Percentiles rank a stretch among this genome's conserved stretches.
These are phyloP conservation scores for Drosophila tanythrix DNA, from an alignment of 2,888 invertebrate genomes.

Conservation along the genomic window DNA sequence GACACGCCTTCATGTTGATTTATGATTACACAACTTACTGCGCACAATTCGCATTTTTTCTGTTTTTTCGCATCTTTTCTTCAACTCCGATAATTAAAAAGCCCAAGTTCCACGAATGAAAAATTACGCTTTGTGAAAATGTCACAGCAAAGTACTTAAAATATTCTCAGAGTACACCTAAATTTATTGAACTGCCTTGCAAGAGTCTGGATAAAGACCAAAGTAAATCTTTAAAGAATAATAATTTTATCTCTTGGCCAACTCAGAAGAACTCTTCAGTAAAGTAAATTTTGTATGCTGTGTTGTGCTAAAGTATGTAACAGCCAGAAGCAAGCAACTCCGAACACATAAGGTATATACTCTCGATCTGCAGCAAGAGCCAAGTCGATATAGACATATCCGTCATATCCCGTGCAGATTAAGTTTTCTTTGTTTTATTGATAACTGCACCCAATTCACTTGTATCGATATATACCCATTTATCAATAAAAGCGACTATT, in stretches of 20 bases:
- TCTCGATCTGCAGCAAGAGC: too few relatives aligned
- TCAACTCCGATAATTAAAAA: not conserved
- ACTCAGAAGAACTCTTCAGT: not conserved
- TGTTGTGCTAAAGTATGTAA: too few relatives aligned
- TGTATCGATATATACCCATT: too few relatives aligned
- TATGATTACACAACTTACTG: conserved; percentile 61
- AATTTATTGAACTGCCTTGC: not conserved
- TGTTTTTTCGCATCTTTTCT: conserved; percentile 25
- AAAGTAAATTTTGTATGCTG: too few relatives aligned
- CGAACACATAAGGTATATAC: too few relatives aligned
- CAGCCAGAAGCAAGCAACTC: too few relatives aligned
- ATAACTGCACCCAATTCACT: too few relatives aligned
- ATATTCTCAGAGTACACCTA: not conserved
- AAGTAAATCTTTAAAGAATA: not conserved
- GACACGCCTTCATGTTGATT: conserved; percentile 64
- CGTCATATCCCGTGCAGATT: too few relatives aligned
- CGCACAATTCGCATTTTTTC: conserved; percentile 16
- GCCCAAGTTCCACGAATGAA: not conserved
- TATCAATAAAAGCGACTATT: too few relatives aligned
- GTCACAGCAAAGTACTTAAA: not conserved
- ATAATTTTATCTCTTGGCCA: not conserved
- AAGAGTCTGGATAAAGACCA: not conserved
- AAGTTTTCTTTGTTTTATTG: too few relatives aligned
- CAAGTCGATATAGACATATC: too few relatives aligned
- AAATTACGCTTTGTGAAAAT: not conserved